A percentile compares a stretch with the other conserved stretches of the same genome.
These are phyloP conservation scores for Parelbella ahira DNA, from an alignment of 2,888 invertebrate species.

Conservation along the genomic window DNA sequence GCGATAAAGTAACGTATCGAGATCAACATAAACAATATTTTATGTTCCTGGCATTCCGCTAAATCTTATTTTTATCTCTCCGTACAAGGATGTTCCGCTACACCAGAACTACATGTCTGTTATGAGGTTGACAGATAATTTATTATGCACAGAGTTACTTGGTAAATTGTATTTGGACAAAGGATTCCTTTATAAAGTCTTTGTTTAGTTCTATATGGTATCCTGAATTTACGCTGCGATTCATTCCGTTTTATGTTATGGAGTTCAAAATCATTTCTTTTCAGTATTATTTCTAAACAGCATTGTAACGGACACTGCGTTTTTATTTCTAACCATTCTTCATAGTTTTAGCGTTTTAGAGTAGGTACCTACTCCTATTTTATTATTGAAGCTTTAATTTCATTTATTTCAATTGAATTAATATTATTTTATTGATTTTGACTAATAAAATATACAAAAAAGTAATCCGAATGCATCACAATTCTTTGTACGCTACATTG, in stretches of 20 bases:
- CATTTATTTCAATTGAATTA: too few species aligned
- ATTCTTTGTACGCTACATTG: too few species aligned
- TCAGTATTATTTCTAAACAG: too few species aligned
- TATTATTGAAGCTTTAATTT: too few species aligned
- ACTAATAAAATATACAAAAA: too few species aligned
- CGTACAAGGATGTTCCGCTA: conserved; percentile 30
- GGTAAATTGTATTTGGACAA: conserved; percentile 6
- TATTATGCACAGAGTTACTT: conserved; percentile 37
- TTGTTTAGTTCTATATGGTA: not conserved
- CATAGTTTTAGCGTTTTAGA: too few species aligned
- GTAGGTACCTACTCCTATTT: too few species aligned
- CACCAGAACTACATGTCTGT: conserved; percentile 33
- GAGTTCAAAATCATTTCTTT: too few species aligned
- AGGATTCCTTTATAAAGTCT: not conserved
- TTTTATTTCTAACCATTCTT: too few species aligned
- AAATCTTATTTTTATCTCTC: conserved; percentile 67
- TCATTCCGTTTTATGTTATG: not conserved
- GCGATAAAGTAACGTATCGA: conserved; percentile 66
- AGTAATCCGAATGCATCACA: too few species aligned
- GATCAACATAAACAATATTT: conserved; percentile 75
- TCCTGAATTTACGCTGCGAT: not conserved
- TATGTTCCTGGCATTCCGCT: conserved; percentile 68
- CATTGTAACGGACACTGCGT: too few species aligned
- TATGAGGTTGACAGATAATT: conserved; percentile 55
- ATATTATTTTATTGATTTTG: too few species aligned